These are phyloP conservation scores for Rugalucina vietnamica DNA, from an alignment of 2,888 invertebrate genomes.

Conservation along the genomic window DNA sequence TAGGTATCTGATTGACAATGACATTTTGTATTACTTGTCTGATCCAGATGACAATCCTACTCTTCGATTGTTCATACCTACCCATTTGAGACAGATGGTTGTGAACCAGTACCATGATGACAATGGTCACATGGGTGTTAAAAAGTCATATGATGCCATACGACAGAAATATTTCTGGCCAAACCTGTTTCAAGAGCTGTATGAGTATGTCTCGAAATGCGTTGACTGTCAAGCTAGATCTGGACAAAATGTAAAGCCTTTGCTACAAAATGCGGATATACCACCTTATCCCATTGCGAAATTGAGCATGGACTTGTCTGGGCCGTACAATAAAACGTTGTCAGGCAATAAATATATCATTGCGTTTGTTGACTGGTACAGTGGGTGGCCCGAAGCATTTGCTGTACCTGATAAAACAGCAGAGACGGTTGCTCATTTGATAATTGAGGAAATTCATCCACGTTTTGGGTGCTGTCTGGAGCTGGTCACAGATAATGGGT, in stretches of 20 bases:
- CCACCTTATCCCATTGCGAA: constrained; percentile 53
- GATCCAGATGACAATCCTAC: too few relatives aligned
- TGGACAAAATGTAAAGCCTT: constrained; percentile 19
- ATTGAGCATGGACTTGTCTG: constrained; percentile 38
- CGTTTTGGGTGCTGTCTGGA: constrained; percentile 14
- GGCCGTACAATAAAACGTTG: constrained; percentile 36
- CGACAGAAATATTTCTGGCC: constrained; percentile 41
- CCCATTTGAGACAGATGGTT: too few relatives aligned
- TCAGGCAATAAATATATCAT: constrained; percentile 47
- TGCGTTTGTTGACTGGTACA: constrained; percentile 22
- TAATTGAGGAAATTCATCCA: constrained; percentile 22
- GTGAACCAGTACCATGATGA: too few relatives aligned
- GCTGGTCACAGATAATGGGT: constrained; percentile 40
- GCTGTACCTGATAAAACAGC: constrained; percentile 40
- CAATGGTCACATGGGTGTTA: too few relatives aligned
- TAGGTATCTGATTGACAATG: too few relatives aligned
- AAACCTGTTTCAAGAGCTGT: constrained; percentile 35
- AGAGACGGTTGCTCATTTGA: constrained; percentile 27
- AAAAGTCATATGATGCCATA: constrained; percentile 41
- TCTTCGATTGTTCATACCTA: too few relatives aligned
- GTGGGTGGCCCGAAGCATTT: constrained; percentile 40
- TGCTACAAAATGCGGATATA: constrained; percentile 50
- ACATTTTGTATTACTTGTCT: too few relatives aligned
- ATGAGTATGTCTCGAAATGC: constrained; percentile 22
- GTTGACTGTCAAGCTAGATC: constrained; percentile 34